Base-by-base conservation (phyloP, 2,888 invertebrate species). In the Phengaris arion region DNA sequence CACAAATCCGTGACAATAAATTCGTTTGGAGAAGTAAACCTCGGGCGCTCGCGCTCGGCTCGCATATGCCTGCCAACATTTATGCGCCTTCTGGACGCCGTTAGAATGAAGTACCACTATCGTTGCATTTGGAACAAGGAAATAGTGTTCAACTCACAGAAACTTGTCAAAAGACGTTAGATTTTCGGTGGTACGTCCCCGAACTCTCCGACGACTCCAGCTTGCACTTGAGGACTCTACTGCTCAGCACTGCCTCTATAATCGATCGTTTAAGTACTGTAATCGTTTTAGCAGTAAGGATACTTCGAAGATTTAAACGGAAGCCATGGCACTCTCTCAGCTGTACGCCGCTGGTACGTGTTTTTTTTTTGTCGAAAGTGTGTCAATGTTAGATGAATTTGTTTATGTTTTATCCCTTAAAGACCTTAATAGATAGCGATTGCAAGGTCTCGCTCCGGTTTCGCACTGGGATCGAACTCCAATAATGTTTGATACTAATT, bases 101-200 rank as follows among this genome's bases (percentile, higher is more conserved):
- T 91, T 94, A 94, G 94, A 93, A 94, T 94, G 94, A 93, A 93
- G 94, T 96, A 96, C 96, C 96, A 96, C 94, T 97, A 97, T 95
- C 96, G 95, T 92, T 97, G 97, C 96, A 97, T 97, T 94, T 98
- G 97, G 97, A 97, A 97, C 94, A 96, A 96, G 94, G 97, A 97
- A 94, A 97, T 98, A 92, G 96, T 98, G 93, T 96, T 98, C 94
- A 97, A 97, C 94, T 97, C 97, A 90, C 97, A 98, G 91, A 98
- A 98, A 94, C 95, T 98, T 87, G 97, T 98, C 85, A 98, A 98
- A 94, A 97, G 98, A 97, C 97, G 97, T 95, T 97, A 97, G 96
- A 90, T 82, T 80, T 13, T 35, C 48, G 80, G 78, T 78, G 82
- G 80, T 81, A 77, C 79, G 75, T 80, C 82, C 35, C 84, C 85